These are phyloP conservation scores for Lytechinus variegatus DNA, from an alignment of 35 echinoderm and acorn worm genomes.

Conservation along the genomic window DNA sequence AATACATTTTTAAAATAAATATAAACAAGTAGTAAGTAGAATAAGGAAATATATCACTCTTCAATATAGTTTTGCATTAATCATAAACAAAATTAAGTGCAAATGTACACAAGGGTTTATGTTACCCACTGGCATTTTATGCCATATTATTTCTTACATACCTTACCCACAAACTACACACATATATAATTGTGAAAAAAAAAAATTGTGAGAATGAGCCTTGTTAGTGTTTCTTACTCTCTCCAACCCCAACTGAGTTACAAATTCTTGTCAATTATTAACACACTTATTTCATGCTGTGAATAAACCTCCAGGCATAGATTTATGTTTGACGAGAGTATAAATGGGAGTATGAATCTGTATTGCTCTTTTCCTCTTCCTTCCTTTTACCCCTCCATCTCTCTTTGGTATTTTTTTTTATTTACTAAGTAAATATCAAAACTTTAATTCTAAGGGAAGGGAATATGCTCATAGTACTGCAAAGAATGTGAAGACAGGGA, in stretches of 20 bases:
- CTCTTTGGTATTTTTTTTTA: background rate
- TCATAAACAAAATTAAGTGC: too few relatives aligned
- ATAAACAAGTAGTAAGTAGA: too few relatives aligned
- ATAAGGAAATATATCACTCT: too few relatives aligned
- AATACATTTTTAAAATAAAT: too few relatives aligned
- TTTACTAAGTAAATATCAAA: background rate
- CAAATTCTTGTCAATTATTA: conserved; percentile 32
- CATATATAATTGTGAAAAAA: too few relatives aligned
- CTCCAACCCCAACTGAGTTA: conserved; percentile 20
- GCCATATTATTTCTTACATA: too few relatives aligned
- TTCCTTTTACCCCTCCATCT: background rate
- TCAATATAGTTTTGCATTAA: too few relatives aligned
- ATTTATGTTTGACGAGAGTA: background rate
- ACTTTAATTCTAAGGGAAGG: background rate
- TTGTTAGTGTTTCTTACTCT: background rate
- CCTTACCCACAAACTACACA: too few relatives aligned
- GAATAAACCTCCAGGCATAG: background rate
- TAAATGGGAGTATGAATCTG: background rate
- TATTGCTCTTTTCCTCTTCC: background rate
- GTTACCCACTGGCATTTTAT: too few relatives aligned
- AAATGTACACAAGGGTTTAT: too few relatives aligned
- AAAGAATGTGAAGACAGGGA: background rate
- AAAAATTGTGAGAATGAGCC: background rate
- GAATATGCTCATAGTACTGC: background rate
- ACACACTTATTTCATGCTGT: conserved; percentile 29